A percentile compares a stretch with the other conserved stretches of the same genome.
phyloP scores from a whole-genome alignment of 2,113 vertebrate genomes.

The Hippocampus mohnikei region DNA sequence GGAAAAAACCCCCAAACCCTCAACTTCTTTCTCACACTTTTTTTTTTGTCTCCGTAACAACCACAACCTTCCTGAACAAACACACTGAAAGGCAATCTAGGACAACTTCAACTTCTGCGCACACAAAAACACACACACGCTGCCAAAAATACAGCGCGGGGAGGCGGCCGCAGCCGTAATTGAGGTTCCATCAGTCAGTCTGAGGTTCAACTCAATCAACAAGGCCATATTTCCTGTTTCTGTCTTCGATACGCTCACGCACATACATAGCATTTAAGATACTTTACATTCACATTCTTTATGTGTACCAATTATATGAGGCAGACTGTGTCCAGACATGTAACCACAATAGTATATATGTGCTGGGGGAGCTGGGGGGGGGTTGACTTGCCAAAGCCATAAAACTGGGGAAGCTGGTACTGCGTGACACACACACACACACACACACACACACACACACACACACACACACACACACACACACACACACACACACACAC shows the following conservation, averaged over 20 bases:
- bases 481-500: slow-evolving; percentile 41
- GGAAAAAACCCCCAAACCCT: neutral
- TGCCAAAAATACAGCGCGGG: slow-evolving; percentile 36
- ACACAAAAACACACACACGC: slow-evolving; percentile 7
- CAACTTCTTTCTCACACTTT: slow-evolving; percentile 10
- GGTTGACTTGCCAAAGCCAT: slow-evolving; percentile 47
- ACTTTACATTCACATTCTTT: slow-evolving; percentile 15
- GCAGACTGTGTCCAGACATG: slow-evolving; percentile 15
- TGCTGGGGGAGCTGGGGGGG: slow-evolving; percentile 3
- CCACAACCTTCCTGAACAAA: slow-evolving; percentile 13
- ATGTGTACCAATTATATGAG: slow-evolving; percentile 5
- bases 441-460: slow-evolving; percentile 36
- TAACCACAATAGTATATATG: slow-evolving; percentile 6
- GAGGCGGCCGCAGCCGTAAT: slow-evolving; percentile 23
- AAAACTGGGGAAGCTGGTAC: slow-evolving; percentile 40
- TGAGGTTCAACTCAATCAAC: slow-evolving; percentile 24
- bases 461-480: slow-evolving; percentile 46
- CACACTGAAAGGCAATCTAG: slow-evolving; percentile 22
- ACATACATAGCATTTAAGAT: slow-evolving; percentile 11
- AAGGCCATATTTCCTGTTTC: neutral
- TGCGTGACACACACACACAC: slow-evolving; percentile 46
- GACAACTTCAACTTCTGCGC: slow-evolving; percentile 9
- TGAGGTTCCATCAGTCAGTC: slow-evolving; percentile 32
- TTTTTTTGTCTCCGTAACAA: neutral
- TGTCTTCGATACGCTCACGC: slow-evolving; percentile 12